phyloP scores from a whole-genome alignment of 2,888 invertebrate genomes.

The Melitaea athalia region DNA sequence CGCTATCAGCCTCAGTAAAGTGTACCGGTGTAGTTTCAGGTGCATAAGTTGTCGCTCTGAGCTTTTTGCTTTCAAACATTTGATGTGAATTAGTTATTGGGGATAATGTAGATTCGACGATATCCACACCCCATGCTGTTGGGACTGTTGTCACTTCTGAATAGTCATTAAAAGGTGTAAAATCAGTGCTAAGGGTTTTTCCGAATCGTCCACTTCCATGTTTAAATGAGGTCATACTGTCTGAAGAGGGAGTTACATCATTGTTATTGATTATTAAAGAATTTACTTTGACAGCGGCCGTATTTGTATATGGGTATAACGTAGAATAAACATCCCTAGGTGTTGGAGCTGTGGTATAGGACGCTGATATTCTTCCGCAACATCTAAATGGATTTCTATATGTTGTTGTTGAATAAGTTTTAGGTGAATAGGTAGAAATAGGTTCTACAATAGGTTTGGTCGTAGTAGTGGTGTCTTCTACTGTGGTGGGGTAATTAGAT shows the following conservation, averaged over 20 bases:
- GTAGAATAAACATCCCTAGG: slow-evolving; percentile 54
- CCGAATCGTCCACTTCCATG: slow-evolving; percentile 78
- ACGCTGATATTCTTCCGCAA: slow-evolving; percentile 74
- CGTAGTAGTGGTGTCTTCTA: slow-evolving; percentile 53
- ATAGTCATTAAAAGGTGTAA: slow-evolving; percentile 74
- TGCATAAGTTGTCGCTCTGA: slow-evolving; percentile 56
- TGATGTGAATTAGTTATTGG: slow-evolving; percentile 57
- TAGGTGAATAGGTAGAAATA: slow-evolving; percentile 51
- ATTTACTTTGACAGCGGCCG: slow-evolving; percentile 61
- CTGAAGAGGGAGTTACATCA: slow-evolving; percentile 54
- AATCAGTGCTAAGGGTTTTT: slow-evolving; percentile 64
- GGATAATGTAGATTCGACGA: slow-evolving; percentile 55
- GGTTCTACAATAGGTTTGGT: slow-evolving; percentile 51
- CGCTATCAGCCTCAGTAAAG: slow-evolving; percentile 69
- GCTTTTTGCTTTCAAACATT: slow-evolving; percentile 71
- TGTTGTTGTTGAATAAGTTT: slow-evolving; percentile 46
- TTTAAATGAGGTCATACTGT: slow-evolving; percentile 59
- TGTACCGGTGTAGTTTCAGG: slow-evolving; percentile 64
- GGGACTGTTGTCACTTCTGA: slow-evolving; percentile 73
- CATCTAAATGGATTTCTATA: slow-evolving; percentile 67
- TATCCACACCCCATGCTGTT: slow-evolving; percentile 72
- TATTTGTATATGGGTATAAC: slow-evolving; percentile 76
- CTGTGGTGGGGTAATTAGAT: slow-evolving; percentile 48
- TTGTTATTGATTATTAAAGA: slow-evolving; percentile 52
- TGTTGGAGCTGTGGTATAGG: slow-evolving; percentile 68